Evolutionary conservation across 2,113 vertebrate genomes (phyloP).

Genomic region (Brienomyrus longianalis): DNA sequence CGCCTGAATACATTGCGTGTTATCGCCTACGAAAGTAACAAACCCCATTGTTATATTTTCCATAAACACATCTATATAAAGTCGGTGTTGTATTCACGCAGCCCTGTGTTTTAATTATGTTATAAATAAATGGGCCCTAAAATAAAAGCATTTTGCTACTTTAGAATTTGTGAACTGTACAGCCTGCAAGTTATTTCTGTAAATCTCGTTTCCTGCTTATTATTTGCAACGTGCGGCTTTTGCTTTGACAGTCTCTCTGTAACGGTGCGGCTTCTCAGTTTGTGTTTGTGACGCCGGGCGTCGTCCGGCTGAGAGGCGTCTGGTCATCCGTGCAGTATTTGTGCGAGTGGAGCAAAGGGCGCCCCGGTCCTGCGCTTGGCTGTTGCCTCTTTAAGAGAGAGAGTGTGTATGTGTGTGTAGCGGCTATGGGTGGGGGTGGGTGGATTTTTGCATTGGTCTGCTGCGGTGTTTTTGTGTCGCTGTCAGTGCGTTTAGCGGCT

Average conservation of each 20-base stretch:
- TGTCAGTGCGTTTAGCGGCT: conserved; percentile 58
- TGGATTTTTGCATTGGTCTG: conserved; percentile 42
- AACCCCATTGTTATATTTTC: not conserved
- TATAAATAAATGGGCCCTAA: not conserved
- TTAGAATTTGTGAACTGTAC: not conserved
- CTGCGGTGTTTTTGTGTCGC: conserved; percentile 65
- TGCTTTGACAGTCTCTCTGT: not conserved
- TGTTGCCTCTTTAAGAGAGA: conserved; percentile 49
- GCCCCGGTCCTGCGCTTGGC: not conserved
- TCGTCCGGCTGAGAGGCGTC: not conserved
- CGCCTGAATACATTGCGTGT: not conserved
- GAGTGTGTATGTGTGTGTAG: conserved; percentile 8
- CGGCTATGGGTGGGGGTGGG: conserved; percentile 22
- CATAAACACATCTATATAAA: not conserved
- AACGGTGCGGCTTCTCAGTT: not conserved
- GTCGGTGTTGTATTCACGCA: not conserved
- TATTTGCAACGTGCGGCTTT: not conserved
- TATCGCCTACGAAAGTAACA: not conserved
- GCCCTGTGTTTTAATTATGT: not conserved
- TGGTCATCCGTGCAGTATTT: not conserved
- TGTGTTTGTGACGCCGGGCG: not conserved
- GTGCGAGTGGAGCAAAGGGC: not conserved
- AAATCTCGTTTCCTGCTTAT: not conserved
- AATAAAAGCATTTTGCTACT: not conserved
- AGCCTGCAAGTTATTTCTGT: not conserved